phyloP scores from a whole-genome alignment of 1,140 invertebrate species.

The Paraescarpia echinospica region DNA sequence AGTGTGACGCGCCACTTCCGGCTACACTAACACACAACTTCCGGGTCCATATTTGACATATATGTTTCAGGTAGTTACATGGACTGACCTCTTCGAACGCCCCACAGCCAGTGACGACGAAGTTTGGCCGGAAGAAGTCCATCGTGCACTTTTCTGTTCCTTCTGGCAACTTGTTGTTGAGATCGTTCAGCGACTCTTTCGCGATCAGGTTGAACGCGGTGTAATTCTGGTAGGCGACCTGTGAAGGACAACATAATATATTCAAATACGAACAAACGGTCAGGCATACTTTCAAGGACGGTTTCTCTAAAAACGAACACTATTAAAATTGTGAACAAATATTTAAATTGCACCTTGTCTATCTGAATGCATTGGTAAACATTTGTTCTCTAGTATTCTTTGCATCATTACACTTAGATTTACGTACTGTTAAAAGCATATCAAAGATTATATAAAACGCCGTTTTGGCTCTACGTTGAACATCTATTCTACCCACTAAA shows the following conservation, averaged over 20 bases:
- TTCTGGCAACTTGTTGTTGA: not conserved
- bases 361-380: too few species aligned
- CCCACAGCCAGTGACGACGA: not conserved
- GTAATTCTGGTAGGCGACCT: not conserved
- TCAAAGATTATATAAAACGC: too few species aligned
- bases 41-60: not conserved
- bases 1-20: not conserved
- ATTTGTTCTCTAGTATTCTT: too few species aligned
- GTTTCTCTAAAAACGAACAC: too few species aligned
- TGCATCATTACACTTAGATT: too few species aligned
- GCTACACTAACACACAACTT: not conserved
- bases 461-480: too few species aligned
- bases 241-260: not conserved
- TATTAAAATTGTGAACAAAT: too few species aligned
- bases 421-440: too few species aligned
- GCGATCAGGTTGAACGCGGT: not conserved
- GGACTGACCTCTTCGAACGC: not conserved
- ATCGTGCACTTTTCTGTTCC: not conserved
- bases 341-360: too few species aligned
- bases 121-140: not conserved
- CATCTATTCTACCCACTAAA: too few species aligned
- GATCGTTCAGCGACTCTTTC: not conserved
- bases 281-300: too few species aligned
- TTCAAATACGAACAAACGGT: not conserved
- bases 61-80: not conserved